Evolutionary conservation across 2,888 invertebrate species (phyloP).

Genomic region (Caenorhabditis sp.): DNA sequence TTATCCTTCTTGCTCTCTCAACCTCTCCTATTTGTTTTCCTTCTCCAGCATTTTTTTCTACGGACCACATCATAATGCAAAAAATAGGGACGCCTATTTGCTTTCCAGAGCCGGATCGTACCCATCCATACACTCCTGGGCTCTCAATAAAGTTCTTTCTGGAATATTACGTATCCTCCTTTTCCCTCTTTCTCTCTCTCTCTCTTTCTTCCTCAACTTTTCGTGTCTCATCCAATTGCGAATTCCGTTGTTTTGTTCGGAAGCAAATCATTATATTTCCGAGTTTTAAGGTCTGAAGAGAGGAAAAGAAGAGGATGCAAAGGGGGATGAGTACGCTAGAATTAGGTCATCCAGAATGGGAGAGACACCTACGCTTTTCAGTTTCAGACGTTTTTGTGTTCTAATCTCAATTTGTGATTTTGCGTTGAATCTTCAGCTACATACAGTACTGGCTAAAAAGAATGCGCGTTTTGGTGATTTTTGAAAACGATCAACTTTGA

Average conservation of each 20-base stretch:
- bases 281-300: neutral
- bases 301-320: neutral
- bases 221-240: constrained; percentile 27
- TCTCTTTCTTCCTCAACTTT: constrained; percentile 25
- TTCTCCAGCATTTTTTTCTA: too few species aligned
- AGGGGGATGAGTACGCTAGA: neutral
- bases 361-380: constrained; percentile 31
- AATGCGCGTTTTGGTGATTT: too few species aligned
- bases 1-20: too few species aligned
- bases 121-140: neutral
- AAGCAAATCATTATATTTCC: constrained; percentile 53
- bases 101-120: neutral
- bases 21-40: too few species aligned
- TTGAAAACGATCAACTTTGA: too few species aligned
- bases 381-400: too few species aligned
- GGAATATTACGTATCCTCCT: constrained; percentile 32
- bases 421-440: too few species aligned
- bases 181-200: too few species aligned
- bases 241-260: constrained; percentile 53
- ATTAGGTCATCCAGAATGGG: constrained; percentile 1
- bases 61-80: neutral
- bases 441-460: too few species aligned
- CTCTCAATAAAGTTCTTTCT: constrained; percentile 42
- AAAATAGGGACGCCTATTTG: neutral
- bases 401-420: too few species aligned